Evolutionary conservation across 2,113 vertebrate species (phyloP).

Genomic region (Irena cyanogastra): DNA sequence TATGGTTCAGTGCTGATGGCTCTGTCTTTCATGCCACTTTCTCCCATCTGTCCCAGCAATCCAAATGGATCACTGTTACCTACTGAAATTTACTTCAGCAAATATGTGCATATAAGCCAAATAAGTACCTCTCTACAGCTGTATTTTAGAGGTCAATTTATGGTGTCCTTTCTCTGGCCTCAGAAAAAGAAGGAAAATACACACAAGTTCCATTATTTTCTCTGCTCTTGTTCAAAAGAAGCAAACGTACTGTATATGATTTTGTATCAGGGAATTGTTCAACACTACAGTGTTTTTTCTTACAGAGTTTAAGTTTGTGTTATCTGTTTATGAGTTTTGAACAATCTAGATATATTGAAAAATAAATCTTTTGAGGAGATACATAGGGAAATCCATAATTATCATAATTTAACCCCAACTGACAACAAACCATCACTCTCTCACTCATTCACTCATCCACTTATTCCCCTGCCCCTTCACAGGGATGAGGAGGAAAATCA

Average conservation of each 20-base stretch:
- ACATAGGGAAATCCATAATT: not conserved
- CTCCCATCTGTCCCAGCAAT: rapidly evolving
- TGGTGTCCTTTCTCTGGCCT: not conserved
- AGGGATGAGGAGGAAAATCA: not conserved
- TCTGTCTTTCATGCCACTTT: not conserved
- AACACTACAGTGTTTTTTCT: not conserved
- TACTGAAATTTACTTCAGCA: not conserved
- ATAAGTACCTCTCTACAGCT: not conserved
- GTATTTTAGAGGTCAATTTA: not conserved
- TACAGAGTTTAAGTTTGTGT: not conserved
- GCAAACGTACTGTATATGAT: not conserved
- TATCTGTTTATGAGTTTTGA: not conserved
- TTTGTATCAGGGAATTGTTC: not conserved
- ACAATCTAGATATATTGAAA: not conserved
- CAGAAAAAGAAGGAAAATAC: not conserved
- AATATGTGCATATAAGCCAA: not conserved
- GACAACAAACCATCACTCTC: not conserved
- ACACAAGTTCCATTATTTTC: not conserved
- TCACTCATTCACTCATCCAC: not conserved
- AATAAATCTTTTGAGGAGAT: not conserved
- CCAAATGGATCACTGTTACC: not conserved
- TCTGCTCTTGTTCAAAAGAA: not conserved
- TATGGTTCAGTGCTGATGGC: not conserved
- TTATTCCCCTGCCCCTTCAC: not conserved
- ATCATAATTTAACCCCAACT: not conserved